Evolutionary conservation across 2,888 invertebrate genomes (phyloP).

Genomic region (Auanema sp.): DNA sequence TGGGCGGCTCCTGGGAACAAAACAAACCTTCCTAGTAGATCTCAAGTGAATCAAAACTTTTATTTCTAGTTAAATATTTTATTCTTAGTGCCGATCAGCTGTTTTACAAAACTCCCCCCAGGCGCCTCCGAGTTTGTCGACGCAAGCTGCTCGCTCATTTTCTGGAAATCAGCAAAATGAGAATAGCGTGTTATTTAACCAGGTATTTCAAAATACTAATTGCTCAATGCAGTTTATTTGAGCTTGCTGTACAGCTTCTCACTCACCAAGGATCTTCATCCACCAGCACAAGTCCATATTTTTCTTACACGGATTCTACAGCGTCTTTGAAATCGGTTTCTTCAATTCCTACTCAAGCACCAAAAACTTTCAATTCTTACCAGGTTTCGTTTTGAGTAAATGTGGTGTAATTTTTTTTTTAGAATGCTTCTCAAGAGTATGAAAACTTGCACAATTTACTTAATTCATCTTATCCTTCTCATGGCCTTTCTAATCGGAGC

Average conservation of each 20-base stretch:
- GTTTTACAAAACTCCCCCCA: too few species aligned
- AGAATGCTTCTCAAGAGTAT: constrained; percentile 24
- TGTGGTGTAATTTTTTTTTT: constrained; percentile 1
- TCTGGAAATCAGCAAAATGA: too few species aligned
- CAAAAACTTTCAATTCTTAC: background rate
- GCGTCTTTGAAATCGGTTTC: background rate
- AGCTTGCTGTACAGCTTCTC: constrained; percentile 43
- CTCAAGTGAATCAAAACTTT: too few species aligned
- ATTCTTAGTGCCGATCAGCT: too few species aligned
- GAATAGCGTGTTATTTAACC: background rate
- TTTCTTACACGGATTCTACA: constrained; percentile 21
- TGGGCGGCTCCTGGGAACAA: too few species aligned
- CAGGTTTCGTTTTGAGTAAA: background rate
- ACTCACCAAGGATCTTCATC: constrained; percentile 26
- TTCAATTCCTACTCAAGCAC: constrained; percentile 4
- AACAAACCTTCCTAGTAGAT: too few species aligned
- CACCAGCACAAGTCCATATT: background rate
- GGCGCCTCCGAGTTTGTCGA: too few species aligned
- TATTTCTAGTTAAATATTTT: too few species aligned
- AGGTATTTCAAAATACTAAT: constrained; percentile 1
- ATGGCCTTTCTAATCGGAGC: background rate
- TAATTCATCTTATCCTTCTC: constrained; percentile 11
- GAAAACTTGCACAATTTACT: constrained; percentile 21
- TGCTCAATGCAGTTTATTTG: constrained; percentile 2
- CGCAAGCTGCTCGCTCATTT: too few species aligned